Evolutionary conservation across 2,113 vertebrate species (phyloP).

Genomic region (Proteles cristata): DNA sequence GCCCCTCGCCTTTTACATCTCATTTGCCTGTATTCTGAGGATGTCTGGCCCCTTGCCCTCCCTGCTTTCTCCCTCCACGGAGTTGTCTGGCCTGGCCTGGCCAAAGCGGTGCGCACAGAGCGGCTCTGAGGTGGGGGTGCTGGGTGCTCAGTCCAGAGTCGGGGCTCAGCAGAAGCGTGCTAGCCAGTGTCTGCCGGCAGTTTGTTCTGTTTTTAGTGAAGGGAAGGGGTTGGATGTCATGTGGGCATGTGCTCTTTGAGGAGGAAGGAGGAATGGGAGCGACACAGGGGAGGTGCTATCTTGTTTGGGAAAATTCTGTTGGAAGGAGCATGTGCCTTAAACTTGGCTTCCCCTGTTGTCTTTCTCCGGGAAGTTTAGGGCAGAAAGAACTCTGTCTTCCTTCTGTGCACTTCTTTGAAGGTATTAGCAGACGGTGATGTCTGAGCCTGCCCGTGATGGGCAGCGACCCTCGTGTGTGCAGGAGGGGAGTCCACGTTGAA

Average conservation of each 20-base stretch:
- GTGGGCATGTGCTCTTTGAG: neutral
- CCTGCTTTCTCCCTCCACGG: neutral
- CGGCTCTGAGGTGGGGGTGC: neutral
- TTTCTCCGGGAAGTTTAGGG: neutral
- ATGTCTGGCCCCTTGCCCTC: neutral
- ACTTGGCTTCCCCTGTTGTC: neutral
- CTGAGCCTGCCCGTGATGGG: neutral
- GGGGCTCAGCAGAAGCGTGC: neutral
- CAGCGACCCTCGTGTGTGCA: neutral
- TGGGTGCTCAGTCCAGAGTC: neutral
- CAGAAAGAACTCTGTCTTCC: neutral
- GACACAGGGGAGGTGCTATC: neutral
- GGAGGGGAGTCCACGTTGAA: neutral
- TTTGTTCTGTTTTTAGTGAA: neutral
- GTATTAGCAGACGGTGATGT: neutral
- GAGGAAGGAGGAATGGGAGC: neutral
- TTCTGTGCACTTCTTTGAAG: neutral
- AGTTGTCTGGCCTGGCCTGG: neutral
- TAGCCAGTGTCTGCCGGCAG: neutral
- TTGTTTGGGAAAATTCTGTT: neutral
- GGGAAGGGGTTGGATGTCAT: neutral
- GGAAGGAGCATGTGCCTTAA: neutral
- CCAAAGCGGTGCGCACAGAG: neutral
- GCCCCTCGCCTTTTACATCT: rapidly evolving
- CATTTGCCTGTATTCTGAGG: neutral